Evolutionary conservation across 2,113 vertebrate genomes (phyloP).

Genomic region (Labeo catla): DNA sequence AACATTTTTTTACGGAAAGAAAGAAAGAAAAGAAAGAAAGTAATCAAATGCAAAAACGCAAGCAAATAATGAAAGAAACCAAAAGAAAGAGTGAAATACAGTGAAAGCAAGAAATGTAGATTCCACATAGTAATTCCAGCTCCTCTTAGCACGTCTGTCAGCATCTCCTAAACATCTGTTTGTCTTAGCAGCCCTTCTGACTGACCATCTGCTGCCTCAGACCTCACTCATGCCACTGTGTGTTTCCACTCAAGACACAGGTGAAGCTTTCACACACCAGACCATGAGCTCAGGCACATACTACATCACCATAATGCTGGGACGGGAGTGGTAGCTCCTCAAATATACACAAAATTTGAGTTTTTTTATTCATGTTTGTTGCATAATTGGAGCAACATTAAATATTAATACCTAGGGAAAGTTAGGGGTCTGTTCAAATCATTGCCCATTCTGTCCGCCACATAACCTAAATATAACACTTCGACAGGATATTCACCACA

Average conservation of each 20-base stretch:
- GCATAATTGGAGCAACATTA: neutral
- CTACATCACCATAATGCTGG: neutral
- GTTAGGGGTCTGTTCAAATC: neutral
- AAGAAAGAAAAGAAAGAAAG: neutral
- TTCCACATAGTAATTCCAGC: neutral
- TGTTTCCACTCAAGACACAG: slow-evolving; percentile 2
- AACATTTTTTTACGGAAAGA: too few relatives aligned
- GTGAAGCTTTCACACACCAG: neutral
- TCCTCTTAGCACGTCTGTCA: slow-evolving; percentile 66
- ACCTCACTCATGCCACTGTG: slow-evolving; percentile 40
- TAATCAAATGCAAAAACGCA: neutral
- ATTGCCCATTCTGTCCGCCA: neutral
- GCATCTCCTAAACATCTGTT: slow-evolving; percentile 67
- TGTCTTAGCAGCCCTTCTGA: slow-evolving; percentile 68
- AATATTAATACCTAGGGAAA: neutral
- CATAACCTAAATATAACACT: slow-evolving; percentile 34
- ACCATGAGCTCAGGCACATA: neutral
- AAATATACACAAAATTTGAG: neutral
- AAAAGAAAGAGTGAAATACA: neutral
- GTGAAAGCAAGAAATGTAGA: neutral
- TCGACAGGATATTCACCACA: slow-evolving; percentile 18
- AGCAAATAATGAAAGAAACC: neutral
- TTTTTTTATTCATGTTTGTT: neutral
- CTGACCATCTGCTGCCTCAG: slow-evolving; percentile 67
- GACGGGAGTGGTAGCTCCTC: neutral